Percentiles rank a stretch among this genome's conserved stretches.
Conservation (phyloP, 2,888 invertebrate species). For the Abrostola triplasia region DNA sequence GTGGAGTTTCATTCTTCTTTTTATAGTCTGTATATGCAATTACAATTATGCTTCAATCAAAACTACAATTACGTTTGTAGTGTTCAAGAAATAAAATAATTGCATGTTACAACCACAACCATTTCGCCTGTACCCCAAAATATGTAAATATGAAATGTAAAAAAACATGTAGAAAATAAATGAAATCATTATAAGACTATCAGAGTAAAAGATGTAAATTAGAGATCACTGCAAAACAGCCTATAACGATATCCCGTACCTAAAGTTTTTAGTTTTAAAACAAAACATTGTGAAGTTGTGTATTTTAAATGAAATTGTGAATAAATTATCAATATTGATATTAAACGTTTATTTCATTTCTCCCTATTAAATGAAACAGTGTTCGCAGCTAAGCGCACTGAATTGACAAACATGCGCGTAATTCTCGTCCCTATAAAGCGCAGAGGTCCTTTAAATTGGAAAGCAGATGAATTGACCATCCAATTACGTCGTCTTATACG, state of each 20-base stretch:
- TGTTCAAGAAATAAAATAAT: conserved; percentile 13
- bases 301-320: conserved; percentile 89
- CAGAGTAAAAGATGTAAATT: conserved; percentile 77
- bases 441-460: conserved; percentile 68
- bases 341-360: conserved; percentile 70
- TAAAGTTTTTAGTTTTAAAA: conserved; percentile 87
- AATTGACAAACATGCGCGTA: conserved; percentile 40
- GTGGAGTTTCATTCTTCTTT: conserved; percentile 15
- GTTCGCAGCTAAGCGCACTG: conserved; percentile 34
- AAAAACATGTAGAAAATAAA: conserved; percentile 80
- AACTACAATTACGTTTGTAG: conserved; percentile 14
- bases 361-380: conserved; percentile 25
- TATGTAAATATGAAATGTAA: conserved; percentile 83
- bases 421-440: conserved; percentile 39
- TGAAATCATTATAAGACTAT: conserved; percentile 73
- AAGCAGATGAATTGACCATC: conserved; percentile 82
- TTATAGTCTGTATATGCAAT: conserved; percentile 12
- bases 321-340: conserved; percentile 89
- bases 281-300: conserved; percentile 87
- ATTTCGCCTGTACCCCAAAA: conserved; percentile 68
- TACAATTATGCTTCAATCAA: conserved; percentile 29
- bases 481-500: conserved; percentile 78
- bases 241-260: conserved; percentile 85
- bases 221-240: conserved; percentile 81
- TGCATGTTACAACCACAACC: conserved; percentile 63